Conservation (phyloP, 2,797 vertebrate species). For the Gila robusta region DNA sequence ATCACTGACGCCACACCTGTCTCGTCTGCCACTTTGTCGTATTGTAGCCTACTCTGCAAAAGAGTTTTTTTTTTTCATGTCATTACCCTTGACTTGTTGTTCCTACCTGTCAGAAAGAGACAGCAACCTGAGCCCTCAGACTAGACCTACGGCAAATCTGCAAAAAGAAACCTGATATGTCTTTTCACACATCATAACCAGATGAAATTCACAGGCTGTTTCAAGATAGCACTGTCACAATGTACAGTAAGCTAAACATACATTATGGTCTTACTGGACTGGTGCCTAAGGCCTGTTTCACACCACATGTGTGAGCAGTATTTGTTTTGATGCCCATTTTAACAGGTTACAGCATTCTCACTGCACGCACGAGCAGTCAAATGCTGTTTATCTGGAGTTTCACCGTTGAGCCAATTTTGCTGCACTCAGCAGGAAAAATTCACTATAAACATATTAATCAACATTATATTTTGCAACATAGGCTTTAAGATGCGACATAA, state of each 20-base stretch:
- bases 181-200: background rate
- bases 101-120: conserved; percentile 13
- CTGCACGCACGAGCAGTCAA: background rate
- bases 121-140: conserved; percentile 15
- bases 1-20: conserved; percentile 10
- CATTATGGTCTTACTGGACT: background rate
- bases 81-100: conserved; percentile 24
- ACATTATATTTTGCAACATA: background rate
- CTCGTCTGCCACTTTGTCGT: background rate
- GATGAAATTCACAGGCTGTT: background rate
- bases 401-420: background rate
- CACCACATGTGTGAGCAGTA: background rate
- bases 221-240: background rate
- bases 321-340: conserved; percentile 11
- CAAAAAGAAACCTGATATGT: conserved; percentile 1
- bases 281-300: background rate
- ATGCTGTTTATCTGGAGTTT: background rate
- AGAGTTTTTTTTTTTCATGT: conserved; percentile 1
- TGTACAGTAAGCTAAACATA: background rate
- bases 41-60: conserved; percentile 7
- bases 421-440: background rate
- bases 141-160: background rate
- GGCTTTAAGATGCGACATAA: background rate
- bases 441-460: background rate
- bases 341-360: background rate